These are phyloP conservation scores for Hetaerina americana DNA, from an alignment of 1,140 invertebrate species.

Conservation along the genomic window DNA sequence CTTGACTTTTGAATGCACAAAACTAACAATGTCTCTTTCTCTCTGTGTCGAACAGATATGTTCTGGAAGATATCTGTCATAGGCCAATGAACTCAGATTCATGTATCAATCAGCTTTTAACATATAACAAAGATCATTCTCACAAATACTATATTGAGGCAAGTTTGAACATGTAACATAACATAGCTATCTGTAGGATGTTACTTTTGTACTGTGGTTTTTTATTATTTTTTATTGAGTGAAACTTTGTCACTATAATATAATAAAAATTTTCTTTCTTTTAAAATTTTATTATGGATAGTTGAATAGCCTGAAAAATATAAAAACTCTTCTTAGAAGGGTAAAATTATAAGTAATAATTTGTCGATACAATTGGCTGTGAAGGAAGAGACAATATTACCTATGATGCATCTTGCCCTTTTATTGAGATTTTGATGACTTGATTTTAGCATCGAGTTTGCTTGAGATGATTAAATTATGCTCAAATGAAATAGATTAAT, in stretches of 20 bases:
- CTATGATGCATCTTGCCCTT: too few species aligned
- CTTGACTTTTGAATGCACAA: not conserved
- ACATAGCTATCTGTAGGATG: not conserved
- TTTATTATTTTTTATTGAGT: conserved; percentile 1
- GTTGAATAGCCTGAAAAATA: not conserved
- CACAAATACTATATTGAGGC: not conserved
- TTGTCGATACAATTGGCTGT: too few species aligned
- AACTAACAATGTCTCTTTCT: not conserved
- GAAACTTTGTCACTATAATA: not conserved
- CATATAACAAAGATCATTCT: not conserved
- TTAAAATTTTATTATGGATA: not conserved
- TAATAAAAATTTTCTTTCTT: not conserved
- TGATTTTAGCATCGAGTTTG: too few species aligned
- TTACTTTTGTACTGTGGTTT: not conserved
- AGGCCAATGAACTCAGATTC: not conserved
- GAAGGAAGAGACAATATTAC: too few species aligned
- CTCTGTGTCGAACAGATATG: not conserved
- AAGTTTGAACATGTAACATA: not conserved
- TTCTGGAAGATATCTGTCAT: not conserved
- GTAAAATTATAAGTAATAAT: too few species aligned
- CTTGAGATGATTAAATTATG: too few species aligned
- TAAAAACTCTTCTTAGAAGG: too few species aligned
- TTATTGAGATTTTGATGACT: too few species aligned
- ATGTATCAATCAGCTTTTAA: not conserved
- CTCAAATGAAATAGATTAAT: too few species aligned